Percentiles rank a stretch among this genome's conserved stretches.
Evolutionary conservation across 2,888 invertebrate species (phyloP).

Genomic region (Stegophylla sp.): DNA sequence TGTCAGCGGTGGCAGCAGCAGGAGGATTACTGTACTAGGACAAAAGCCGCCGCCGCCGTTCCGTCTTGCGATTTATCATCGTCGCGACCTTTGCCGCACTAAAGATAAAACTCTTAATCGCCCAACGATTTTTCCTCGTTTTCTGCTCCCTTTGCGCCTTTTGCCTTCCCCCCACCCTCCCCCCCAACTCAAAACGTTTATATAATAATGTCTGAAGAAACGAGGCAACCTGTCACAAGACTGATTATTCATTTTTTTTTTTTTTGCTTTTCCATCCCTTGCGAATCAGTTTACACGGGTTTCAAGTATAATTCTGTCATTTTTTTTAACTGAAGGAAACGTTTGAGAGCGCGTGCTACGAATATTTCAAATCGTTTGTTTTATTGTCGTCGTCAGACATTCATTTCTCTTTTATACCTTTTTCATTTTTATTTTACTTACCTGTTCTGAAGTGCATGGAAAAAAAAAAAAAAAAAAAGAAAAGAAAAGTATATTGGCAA

Average conservation of each 20-base stretch:
- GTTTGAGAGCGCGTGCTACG: constrained; percentile 44
- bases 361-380: constrained; percentile 53
- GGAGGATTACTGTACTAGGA: constrained; percentile 54
- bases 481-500: constrained; percentile 27
- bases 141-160: constrained; percentile 31
- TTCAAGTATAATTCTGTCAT: constrained; percentile 52
- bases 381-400: constrained; percentile 51
- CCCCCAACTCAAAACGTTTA: constrained; percentile 49
- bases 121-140: constrained; percentile 58
- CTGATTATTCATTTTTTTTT: constrained; percentile 59
- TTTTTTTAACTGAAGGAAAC: constrained; percentile 53
- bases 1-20: constrained; percentile 26
- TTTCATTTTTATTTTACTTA: constrained; percentile 15
- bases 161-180: not conserved
- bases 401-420: constrained; percentile 19
- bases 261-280: constrained; percentile 4
- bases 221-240: constrained; percentile 37
- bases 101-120: constrained; percentile 59
- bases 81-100: constrained; percentile 47
- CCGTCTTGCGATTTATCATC: constrained; percentile 56
- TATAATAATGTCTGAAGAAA: constrained; percentile 44
- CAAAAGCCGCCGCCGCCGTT: constrained; percentile 43
- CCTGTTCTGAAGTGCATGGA: not conserved
- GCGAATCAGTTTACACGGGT: constrained; percentile 50
- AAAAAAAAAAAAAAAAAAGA: too few relatives aligned